Evolutionary conservation across 2,113 vertebrate species (phyloP).

Genomic region (Lichenostomus cassidix): DNA sequence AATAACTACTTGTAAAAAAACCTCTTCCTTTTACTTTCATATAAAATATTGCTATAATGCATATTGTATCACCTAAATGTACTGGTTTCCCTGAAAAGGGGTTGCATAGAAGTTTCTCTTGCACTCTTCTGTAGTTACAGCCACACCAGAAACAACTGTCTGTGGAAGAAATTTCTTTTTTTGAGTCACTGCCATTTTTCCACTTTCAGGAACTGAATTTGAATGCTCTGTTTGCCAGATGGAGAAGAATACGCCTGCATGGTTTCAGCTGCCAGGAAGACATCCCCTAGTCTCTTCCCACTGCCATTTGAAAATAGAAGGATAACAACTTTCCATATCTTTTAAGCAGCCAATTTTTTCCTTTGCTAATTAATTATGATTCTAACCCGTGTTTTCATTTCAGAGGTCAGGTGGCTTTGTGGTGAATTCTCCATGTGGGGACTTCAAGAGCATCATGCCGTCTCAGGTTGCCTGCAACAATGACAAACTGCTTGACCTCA

Average conservation of each 20-base stretch:
- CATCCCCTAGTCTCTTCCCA: not conserved
- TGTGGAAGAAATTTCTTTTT: not conserved
- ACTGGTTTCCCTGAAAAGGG: not conserved
- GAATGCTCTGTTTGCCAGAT: not conserved
- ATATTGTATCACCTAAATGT: not conserved
- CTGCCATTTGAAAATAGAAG: not conserved
- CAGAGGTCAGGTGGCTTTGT: not conserved
- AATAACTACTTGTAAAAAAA: not conserved
- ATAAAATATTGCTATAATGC: not conserved
- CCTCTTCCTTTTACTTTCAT: not conserved
- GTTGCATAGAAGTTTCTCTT: not conserved
- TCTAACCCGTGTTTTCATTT: not conserved
- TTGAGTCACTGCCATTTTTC: not conserved
- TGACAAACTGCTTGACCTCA: not conserved
- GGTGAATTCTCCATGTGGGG: not conserved
- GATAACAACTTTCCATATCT: not conserved
- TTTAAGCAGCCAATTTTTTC: not conserved
- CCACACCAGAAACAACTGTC: not conserved
- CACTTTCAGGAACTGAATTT: not conserved
- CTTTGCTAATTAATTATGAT: not conserved
- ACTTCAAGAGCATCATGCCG: not conserved
- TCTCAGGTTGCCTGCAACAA: not conserved
- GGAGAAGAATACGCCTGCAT: not conserved
- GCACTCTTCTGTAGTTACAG: not conserved
- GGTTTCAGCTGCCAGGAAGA: not conserved